A percentile compares a stretch with the other conserved stretches of the same genome.
These are phyloP conservation scores for Ctenochaetus hawaiiensis DNA, from an alignment of 2,797 vertebrate species.

Conservation along the genomic window DNA sequence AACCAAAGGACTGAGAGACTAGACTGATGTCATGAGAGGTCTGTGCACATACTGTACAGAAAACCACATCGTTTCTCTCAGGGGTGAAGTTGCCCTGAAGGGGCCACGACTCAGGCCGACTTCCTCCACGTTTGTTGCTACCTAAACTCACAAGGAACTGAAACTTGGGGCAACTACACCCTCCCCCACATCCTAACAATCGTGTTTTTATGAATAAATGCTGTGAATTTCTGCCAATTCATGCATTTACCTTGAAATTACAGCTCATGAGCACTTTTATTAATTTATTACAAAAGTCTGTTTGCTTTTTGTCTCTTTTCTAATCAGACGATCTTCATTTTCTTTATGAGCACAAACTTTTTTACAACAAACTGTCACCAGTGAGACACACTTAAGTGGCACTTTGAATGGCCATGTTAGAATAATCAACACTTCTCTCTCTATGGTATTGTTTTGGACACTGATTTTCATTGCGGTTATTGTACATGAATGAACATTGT, in stretches of 20 bases:
- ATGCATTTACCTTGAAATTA: constrained; percentile 44
- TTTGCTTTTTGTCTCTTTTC: constrained; percentile 26
- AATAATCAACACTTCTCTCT: not conserved
- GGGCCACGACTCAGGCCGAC: constrained; percentile 13
- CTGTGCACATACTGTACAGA: constrained; percentile 16
- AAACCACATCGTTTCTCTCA: constrained; percentile 13
- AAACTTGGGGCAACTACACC: constrained; percentile 22
- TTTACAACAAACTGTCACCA: constrained; percentile 24
- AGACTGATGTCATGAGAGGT: constrained; percentile 3
- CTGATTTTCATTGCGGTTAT: not conserved
- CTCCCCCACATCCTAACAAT: constrained; percentile 7
- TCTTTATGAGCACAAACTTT: constrained; percentile 69
- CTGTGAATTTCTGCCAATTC: constrained; percentile 26
- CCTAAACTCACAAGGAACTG: constrained; percentile 20
- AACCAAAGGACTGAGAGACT: constrained; percentile 27
- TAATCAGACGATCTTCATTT: constrained; percentile 30
- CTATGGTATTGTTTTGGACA: constrained; percentile 11
- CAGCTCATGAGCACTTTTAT: constrained; percentile 50
- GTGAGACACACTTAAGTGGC: constrained; percentile 38
- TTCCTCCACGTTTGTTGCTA: constrained; percentile 30
- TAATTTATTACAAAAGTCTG: constrained; percentile 42
- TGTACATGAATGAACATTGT: constrained; percentile 31
- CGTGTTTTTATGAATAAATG: constrained; percentile 26
- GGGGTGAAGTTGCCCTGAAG: constrained; percentile 34
- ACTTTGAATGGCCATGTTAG: constrained; percentile 42